These are phyloP conservation scores for Pseudomyrmex gracilis DNA, from an alignment of 1,140 invertebrate genomes.

Conservation along the genomic window DNA sequence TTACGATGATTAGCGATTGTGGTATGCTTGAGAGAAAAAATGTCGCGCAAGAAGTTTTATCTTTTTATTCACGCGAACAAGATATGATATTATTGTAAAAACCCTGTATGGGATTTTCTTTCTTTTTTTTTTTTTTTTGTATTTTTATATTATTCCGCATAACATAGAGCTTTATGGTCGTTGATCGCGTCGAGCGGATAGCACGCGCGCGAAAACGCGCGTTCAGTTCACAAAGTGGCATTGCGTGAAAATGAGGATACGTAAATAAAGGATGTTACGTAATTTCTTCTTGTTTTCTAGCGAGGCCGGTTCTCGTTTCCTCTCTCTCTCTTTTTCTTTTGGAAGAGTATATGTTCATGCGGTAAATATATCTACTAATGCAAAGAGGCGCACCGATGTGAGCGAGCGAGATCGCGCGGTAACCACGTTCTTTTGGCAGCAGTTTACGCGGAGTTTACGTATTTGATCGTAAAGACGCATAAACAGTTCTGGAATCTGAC, in stretches of 20 bases:
- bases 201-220: conserved; percentile 15
- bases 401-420: background rate
- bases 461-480: conserved; percentile 65
- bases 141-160: background rate
- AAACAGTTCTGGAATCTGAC: conserved; percentile 66
- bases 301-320: conserved; percentile 22
- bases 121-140: background rate
- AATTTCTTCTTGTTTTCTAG: conserved; percentile 30
- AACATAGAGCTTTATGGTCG: background rate
- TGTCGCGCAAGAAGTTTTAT: too few species aligned
- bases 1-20: background rate
- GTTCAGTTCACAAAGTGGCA: conserved; percentile 24
- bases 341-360: background rate
- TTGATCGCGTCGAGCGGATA: background rate
- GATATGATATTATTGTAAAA: too few species aligned
- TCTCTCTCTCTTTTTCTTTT: too few species aligned
- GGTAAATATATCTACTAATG: conserved; percentile 48
- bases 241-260: conserved; percentile 40
- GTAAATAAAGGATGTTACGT: conserved; percentile 56
- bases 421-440: conserved; percentile 54
- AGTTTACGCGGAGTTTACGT: conserved; percentile 48
- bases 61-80: too few species aligned
- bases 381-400: conserved; percentile 33
- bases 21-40: background rate
- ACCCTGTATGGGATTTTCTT: background rate